Percentiles rank a stretch among this genome's conserved stretches.
Evolutionary conservation across 2,113 vertebrate genomes (phyloP).

Genomic region (Colaptes auratus): DNA sequence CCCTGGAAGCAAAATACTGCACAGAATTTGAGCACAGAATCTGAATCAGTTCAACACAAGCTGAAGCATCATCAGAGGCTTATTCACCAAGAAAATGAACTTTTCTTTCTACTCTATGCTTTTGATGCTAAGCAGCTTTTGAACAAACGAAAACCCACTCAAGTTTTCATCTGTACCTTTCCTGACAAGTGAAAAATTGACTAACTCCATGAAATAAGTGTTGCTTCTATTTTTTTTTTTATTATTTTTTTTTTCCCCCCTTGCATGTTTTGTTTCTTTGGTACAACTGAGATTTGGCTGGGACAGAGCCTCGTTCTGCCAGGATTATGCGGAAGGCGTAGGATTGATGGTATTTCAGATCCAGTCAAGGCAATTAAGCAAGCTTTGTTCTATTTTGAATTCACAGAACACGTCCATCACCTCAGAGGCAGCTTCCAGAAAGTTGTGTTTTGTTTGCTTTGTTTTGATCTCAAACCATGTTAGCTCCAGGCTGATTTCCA

Average conservation of each 20-base stretch:
- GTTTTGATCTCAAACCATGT: background rate
- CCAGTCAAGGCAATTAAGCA: conserved; percentile 40
- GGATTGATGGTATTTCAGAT: conserved; percentile 13
- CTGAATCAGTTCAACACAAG: background rate
- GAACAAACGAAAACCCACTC: background rate
- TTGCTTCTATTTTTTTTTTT: background rate
- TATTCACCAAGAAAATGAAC: background rate
- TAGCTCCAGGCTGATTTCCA: background rate
- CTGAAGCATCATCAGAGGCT: background rate
- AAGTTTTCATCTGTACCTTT: background rate
- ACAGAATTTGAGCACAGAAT: background rate
- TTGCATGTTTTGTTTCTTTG: conserved; percentile 24
- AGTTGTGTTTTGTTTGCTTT: conserved; percentile 16
- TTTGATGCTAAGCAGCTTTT: background rate
- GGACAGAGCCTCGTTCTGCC: conserved; percentile 10
- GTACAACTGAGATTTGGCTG: conserved; percentile 40
- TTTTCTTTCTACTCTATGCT: background rate
- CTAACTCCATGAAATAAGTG: background rate
- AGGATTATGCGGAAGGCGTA: conserved; percentile 39
- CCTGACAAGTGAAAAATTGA: background rate
- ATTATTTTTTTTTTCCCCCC: background rate
- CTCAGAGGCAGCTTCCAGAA: conserved; percentile 31
- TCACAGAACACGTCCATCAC: background rate
- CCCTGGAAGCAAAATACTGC: background rate
- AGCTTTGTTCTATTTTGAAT: conserved; percentile 59